Percentiles rank a stretch among this genome's conserved stretches.
These are phyloP conservation scores for Girardia tigrina DNA, from an alignment of 2,888 invertebrate genomes.

Conservation along the genomic window DNA sequence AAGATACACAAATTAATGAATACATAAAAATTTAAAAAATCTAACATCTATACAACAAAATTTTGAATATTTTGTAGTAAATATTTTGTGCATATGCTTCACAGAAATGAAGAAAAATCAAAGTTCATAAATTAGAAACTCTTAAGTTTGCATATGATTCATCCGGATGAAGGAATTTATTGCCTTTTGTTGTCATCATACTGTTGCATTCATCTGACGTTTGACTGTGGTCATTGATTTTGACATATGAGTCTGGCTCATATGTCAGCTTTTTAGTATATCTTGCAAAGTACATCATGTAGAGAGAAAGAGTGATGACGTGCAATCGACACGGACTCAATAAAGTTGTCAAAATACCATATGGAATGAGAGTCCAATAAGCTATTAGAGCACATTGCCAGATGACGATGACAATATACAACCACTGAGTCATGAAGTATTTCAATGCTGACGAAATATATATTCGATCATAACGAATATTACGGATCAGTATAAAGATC, in stretches of 20 bases:
- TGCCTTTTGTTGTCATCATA: background rate
- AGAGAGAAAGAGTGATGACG: background rate
- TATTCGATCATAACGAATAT: conserved; percentile 1
- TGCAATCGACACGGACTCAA: background rate
- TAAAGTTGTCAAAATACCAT: background rate
- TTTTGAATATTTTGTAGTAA: too few species aligned
- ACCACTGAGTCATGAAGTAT: background rate
- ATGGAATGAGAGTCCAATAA: conserved; percentile 12
- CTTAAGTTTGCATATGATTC: background rate
- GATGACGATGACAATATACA: background rate
- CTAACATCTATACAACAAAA: too few species aligned
- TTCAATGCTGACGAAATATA: background rate
- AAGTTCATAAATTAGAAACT: background rate
- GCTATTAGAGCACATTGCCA: background rate
- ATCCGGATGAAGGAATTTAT: background rate
- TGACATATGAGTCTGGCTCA: background rate
- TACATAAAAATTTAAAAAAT: too few species aligned
- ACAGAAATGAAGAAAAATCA: background rate
- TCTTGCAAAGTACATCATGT: background rate
- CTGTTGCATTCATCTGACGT: background rate
- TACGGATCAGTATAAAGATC: background rate
- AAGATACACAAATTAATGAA: too few species aligned
- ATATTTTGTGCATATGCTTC: too few species aligned
- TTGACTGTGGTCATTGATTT: background rate
- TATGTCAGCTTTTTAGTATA: background rate